These are phyloP conservation scores for Armadillidium nasatum DNA, from an alignment of 1,140 invertebrate species.

Conservation along the genomic window DNA sequence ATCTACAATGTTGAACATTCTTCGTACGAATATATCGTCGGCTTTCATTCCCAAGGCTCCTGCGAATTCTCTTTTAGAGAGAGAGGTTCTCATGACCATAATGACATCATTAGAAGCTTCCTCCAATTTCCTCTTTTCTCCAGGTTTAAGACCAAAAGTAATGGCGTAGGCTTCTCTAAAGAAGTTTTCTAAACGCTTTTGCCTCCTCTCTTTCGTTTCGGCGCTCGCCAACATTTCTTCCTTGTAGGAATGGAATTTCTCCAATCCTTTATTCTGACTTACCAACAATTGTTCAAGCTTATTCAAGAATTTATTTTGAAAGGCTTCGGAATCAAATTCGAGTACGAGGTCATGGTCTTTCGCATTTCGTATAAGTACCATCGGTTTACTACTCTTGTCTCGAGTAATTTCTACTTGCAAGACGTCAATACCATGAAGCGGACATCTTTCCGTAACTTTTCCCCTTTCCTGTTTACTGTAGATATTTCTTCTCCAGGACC, in stretches of 20 bases:
- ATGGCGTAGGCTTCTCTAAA: conserved; percentile 96
- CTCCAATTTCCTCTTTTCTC: conserved; percentile 59
- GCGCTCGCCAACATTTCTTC: conserved; percentile 88
- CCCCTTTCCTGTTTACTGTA: conserved; percentile 80
- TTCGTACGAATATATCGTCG: conserved; percentile 52
- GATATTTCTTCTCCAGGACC: conserved; percentile 64
- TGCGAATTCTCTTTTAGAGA: conserved; percentile 94
- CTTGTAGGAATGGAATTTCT: conserved; percentile 60
- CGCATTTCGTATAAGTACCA: conserved; percentile 78
- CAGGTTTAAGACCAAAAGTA: conserved; percentile 74
- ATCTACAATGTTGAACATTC: conserved; percentile 98
- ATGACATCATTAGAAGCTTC: conserved; percentile 75
- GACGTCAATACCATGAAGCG: conserved; percentile 64
- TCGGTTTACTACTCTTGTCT: conserved; percentile 65
- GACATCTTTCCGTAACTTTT: conserved; percentile 71
- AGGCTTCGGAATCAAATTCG: conserved; percentile 76
- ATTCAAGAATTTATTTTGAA: conserved; percentile 81
- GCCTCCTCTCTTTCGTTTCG: conserved; percentile 89
- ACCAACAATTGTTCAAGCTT: conserved; percentile 80
- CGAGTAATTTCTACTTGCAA: conserved; percentile 76
- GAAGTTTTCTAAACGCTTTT: conserved; percentile 93
- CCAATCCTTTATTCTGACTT: conserved; percentile 74
- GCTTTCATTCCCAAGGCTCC: conserved; percentile 90
- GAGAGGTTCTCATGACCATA: conserved; percentile 86
- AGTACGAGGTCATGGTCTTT: conserved; percentile 95